These are phyloP conservation scores for Stegana nigrithorax DNA, from an alignment of 2,888 invertebrate genomes.

Conservation along the genomic window DNA sequence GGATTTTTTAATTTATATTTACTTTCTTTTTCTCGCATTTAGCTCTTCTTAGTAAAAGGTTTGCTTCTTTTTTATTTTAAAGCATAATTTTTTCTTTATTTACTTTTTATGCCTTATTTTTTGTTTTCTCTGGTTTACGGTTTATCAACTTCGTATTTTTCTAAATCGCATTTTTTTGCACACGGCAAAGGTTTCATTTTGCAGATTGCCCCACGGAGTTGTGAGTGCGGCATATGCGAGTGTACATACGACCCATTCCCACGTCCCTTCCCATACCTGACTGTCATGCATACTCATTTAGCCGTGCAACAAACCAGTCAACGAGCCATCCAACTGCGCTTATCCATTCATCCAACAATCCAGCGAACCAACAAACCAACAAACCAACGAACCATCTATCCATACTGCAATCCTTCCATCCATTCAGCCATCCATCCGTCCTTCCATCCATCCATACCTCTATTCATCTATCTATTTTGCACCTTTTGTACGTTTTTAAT, in stretches of 20 bases:
- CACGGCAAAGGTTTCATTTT: slow-evolving; percentile 52
- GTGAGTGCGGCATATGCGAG: too few relatives aligned
- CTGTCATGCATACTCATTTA: slow-evolving; percentile 29
- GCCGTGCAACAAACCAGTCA: too few relatives aligned
- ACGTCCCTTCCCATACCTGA: slow-evolving; percentile 17
- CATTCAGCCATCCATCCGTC: slow-evolving; percentile 25
- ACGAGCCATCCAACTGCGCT: too few relatives aligned
- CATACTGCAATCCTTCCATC: neutral
- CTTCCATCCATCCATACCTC: slow-evolving; percentile 9
- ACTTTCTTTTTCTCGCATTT: too few relatives aligned
- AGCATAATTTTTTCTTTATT: neutral
- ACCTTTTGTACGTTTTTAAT: slow-evolving; percentile 68
- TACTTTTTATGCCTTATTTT: neutral
- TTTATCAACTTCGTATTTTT: too few relatives aligned
- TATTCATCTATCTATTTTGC: slow-evolving; percentile 47
- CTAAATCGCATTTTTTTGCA: slow-evolving; percentile 28
- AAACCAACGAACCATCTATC: slow-evolving; percentile 1
- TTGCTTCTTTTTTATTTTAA: neutral
- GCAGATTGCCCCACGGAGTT: slow-evolving; percentile 57
- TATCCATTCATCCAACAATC: slow-evolving; percentile 35
- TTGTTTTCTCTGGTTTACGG: too few relatives aligned
- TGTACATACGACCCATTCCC: too few relatives aligned
- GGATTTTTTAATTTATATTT: too few relatives aligned
- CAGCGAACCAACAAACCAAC: neutral
- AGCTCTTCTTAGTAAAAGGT: neutral